Base-by-base conservation (phyloP, 2,113 vertebrate species). In the Peucedramus taeniatus region DNA sequence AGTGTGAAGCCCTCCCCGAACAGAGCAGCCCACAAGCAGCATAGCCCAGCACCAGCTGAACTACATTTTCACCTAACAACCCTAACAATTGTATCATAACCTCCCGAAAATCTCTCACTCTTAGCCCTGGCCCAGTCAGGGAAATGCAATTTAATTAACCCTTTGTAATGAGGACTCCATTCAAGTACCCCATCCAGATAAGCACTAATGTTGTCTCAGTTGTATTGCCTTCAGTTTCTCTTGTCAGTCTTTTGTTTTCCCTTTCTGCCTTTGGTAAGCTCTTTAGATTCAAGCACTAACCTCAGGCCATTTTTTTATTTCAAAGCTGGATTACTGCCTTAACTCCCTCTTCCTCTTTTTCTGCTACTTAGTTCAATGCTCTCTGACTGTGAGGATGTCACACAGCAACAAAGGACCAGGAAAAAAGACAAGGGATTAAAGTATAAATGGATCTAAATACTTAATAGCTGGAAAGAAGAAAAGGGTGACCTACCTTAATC, bases 381-480 rank as follows among this genome's bases (percentile, higher is more conserved):
- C 23, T 88, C 93, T 93, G 83, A 60, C 92, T 90, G 87, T 76
- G 83, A 96, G 80, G 92, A 90, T 94, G 80, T 92, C 94, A 83
- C 44, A 87, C 37, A 78, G 83, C 85, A 94, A 83, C 79, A 95
- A 94, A 93, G 57, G 49, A 83, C 49, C 13, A 45, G 68, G 83
- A 87, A 95, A 92, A 90, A 95, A 96, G 39, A 54, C 54, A 68
- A 78, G 72, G 61, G 90, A 96, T 95, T 96, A 95, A 86, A 87
- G 69, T 78, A 90, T 81, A 93, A 94, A 93, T 81, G 83, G 68
- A 69, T 95, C 88, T 95, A 96, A 94, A 93, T 90, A 75, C 90
- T 88, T 93, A 81, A 75, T 64, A 90, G 84, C 64, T 90, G 60
- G 20, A 96, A 88, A 79, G 54, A 70, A 89, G 51, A 56, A 83